Conservation (phyloP, 1,140 invertebrate genomes). For the Lerema accius region DNA sequence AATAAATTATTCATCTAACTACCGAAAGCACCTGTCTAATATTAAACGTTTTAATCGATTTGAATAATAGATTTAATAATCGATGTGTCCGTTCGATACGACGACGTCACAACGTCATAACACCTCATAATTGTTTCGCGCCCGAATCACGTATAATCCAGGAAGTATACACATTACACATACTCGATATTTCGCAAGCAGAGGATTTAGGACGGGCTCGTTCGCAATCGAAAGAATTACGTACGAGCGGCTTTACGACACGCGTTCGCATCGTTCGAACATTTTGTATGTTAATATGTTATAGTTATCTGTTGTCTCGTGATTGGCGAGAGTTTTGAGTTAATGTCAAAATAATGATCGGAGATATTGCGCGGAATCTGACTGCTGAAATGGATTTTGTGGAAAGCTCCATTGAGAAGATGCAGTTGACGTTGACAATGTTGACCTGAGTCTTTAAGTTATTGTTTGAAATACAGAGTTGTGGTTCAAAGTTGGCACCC, state of each 20-base stretch:
- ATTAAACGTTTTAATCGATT: no score
- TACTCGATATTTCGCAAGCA: constrained; percentile 38
- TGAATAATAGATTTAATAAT: no score
- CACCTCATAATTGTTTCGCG: constrained; percentile 10
- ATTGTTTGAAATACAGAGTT: no score
- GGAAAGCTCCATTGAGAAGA: no score
- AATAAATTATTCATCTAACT: no score
- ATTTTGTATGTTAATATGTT: constrained; percentile 30
- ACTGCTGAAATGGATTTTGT: not conserved
- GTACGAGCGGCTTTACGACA: constrained; percentile 24
- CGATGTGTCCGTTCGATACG: no score
- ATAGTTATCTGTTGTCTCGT: constrained; percentile 23
- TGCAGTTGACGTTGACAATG: no score
- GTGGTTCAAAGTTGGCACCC: no score
- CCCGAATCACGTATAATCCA: constrained; percentile 23
- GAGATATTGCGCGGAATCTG: no score
- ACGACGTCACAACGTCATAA: constrained; percentile 11
- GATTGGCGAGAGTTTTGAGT: not conserved
- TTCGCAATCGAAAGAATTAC: constrained; percentile 35
- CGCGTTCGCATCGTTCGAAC: constrained; percentile 13
- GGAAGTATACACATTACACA: constrained; percentile 13
- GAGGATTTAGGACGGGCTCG: constrained; percentile 34
- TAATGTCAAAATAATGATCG: no score
- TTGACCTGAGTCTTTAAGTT: no score
- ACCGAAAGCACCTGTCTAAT: no score